Percentiles rank a stretch among this genome's conserved stretches.
Conservation (phyloP, 2,797 vertebrate species). For the Notoglanidium macrostoma region DNA sequence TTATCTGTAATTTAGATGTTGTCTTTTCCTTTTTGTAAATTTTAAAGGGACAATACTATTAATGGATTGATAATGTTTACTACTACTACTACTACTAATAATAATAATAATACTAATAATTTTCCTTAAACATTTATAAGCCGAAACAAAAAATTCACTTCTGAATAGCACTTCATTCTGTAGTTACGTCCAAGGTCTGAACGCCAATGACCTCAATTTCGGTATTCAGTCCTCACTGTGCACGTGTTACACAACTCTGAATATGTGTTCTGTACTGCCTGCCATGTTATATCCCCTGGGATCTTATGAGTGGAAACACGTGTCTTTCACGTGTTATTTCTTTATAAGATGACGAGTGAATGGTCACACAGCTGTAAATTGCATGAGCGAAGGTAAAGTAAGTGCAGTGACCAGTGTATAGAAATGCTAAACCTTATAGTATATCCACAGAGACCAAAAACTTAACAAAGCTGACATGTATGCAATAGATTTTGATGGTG, state of each 20-base stretch:
- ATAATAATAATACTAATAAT: background rate
- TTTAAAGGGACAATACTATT: background rate
- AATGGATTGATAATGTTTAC: background rate
- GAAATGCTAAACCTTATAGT: background rate
- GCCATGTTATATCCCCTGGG: slow-evolving; percentile 1
- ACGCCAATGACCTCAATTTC: background rate
- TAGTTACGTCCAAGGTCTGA: background rate
- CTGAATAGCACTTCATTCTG: background rate
- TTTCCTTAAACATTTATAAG: background rate
- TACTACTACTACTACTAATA: no score
- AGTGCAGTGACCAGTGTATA: background rate
- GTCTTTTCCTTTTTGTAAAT: background rate
- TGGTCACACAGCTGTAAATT: slow-evolving; percentile 31
- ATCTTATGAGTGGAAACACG: slow-evolving; percentile 32
- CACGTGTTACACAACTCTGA: background rate
- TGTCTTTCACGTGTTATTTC: slow-evolving; percentile 38
- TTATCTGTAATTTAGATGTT: background rate
- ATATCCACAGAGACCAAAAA: background rate
- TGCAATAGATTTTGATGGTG: background rate
- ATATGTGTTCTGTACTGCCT: slow-evolving; percentile 14
- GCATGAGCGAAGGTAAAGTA: slow-evolving; percentile 11
- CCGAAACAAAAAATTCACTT: background rate
- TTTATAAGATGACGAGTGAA: slow-evolving; percentile 36
- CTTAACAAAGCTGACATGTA: slow-evolving; percentile 11
- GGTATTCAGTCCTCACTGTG: background rate